Base-by-base conservation (phyloP, 2,888 invertebrate genomes). In the Dicyrtoma fusca region DNA sequence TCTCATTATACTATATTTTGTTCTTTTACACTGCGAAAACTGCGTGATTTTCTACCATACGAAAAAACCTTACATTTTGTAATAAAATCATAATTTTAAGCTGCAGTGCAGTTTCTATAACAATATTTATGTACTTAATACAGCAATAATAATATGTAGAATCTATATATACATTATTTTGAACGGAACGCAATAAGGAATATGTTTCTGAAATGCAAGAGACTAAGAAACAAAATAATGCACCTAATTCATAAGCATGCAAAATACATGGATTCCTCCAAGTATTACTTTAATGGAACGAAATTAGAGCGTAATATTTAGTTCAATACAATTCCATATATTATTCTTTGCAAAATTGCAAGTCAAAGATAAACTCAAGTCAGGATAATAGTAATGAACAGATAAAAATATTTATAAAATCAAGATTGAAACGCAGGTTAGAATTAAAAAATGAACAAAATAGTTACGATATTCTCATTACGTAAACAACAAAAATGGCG, bases 181-280 rank as follows among this genome's bases (percentile, higher is more conserved):
- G 34, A 34, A 57, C 57, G 25, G 25, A 57, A 25, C 57, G 25
- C 57, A 17, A 53, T 51, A 51, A 17, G 53, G 53, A 53, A 53
- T 53, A 21, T 53, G 3, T 53, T 57, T 23, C 4, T 34, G 8
- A 34, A 34, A 34, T 34, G 34, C 34, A 34, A 34, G 34, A 34
- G 34, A 34, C 34, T 34, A 34, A 34, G 8, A 34, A 34, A 34
- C 19, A 53, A 17, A 21, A 14, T 53, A 53, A 53, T 17, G 8
- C 19, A 21, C 11, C 53, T 53, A 53, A 53, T 21, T 53, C 8
- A 21, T 21, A 53, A 53, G 21, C 17, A 53, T 53, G 34, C 34
- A 53, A 17, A 53, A 10, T 53, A 53, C 21, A 17, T 17, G 10
- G 21, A 21, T 53, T 10, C 19, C 19, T 53, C 17, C 21, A 53